phyloP scores from a whole-genome alignment of 2,888 invertebrate genomes.

The Polylopha cassiicola region DNA sequence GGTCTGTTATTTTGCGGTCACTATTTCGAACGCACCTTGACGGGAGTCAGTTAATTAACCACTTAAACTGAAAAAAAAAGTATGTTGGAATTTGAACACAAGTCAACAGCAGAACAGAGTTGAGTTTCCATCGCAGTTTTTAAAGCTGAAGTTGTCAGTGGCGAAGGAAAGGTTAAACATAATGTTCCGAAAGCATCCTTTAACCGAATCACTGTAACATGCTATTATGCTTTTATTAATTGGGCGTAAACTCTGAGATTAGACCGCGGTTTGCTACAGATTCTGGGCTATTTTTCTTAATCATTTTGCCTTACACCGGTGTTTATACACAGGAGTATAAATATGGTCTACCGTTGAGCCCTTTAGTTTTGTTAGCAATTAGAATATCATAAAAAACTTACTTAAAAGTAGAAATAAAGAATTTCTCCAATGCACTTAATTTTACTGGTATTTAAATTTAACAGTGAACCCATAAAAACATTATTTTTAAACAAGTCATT shows the following conservation, averaged over 20 bases:
- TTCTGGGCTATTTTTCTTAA: constrained; percentile 11
- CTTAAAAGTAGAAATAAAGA: not conserved
- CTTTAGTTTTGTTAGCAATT: no score
- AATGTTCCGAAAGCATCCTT: constrained; percentile 43
- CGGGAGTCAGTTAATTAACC: constrained; percentile 53
- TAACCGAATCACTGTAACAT: constrained; percentile 6
- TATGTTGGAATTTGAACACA: no score
- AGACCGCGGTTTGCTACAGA: constrained; percentile 33
- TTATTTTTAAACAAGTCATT: constrained; percentile 8
- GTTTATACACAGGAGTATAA: constrained; percentile 3
- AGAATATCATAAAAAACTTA: not conserved
- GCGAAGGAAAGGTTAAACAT: no score
- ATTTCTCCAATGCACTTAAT: no score
- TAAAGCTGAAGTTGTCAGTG: no score
- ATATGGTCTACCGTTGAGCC: constrained; percentile 5
- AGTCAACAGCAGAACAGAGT: no score
- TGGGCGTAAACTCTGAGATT: constrained; percentile 57
- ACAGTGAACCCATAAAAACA: no score
- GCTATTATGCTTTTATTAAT: constrained; percentile 58
- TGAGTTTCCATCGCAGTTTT: no score
- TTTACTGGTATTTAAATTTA: no score
- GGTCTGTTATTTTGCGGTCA: constrained; percentile 61
- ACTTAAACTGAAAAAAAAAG: no score
- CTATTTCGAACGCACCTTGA: constrained; percentile 56
- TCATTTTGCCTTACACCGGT: constrained; percentile 5